Base-by-base conservation (phyloP, 2,113 vertebrate genomes). In the Gadus chalcogrammus region DNA sequence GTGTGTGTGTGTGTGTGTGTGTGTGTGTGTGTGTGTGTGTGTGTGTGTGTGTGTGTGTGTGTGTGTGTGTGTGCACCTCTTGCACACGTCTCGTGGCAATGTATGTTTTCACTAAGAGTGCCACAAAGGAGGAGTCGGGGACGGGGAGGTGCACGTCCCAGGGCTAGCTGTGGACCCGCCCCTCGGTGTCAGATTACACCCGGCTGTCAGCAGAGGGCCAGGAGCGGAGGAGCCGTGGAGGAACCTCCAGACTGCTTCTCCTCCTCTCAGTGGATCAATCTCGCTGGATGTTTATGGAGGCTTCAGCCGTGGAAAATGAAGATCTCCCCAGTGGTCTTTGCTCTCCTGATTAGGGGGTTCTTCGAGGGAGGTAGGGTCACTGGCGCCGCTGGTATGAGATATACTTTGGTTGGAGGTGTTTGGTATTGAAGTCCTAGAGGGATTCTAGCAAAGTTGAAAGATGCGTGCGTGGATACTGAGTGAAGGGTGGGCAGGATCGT, bases 291-390 rank as follows among this genome's bases (percentile, higher is more conserved):
- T 91, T 87, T 90, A 88, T 92, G 86, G 91, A 90, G 89, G 78
- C 81, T 77, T 77, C 84, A 76, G 81, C 73, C 16, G 82, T 85
- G 88, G 84, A 92, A 89, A 89, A 93, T 93, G 92, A 90, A 91
- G 87, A 85, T 91, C 88, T 89, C 69, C 68, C 85, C 86, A 71
- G 84, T 89, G 80, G 65, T 91, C 59, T 81, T 87, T 18, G 81
- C 87, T 85, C 74, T 93, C 67, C 85, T 93, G 77, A 84, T 79
- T 79, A 88, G 69, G 73, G 71, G 79, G 1, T 82, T 92, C 35
- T 74, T 86, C 62, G 1, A 13, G 9, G 81, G 65, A 90, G 91
- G 92, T 93, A 91, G 84, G 92, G 72, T 74, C 71, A 35, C 61
- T 9, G 42, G 11, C 2, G 42, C 42, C 11, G 8, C 31, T 35